These are phyloP conservation scores for Tympanuchus pallidicinctus DNA, from an alignment of 2,113 vertebrate genomes.

Conservation along the genomic window DNA sequence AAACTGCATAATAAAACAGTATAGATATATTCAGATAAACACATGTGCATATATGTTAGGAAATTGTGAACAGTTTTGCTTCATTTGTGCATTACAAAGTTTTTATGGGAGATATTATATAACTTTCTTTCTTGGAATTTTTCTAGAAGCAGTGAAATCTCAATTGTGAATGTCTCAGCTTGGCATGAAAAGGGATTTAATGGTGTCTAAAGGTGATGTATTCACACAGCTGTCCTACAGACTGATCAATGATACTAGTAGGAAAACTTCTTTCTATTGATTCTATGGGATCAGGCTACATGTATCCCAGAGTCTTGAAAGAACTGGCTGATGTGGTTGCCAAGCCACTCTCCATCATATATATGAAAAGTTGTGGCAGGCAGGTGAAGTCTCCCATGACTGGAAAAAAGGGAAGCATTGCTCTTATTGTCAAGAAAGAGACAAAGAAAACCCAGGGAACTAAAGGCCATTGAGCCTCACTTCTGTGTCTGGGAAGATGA, in stretches of 20 bases:
- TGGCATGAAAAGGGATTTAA: conserved; percentile 15
- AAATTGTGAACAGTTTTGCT: not conserved
- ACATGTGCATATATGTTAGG: not conserved
- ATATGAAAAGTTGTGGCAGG: not conserved
- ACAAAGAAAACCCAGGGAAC: not conserved
- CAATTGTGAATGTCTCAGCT: not conserved
- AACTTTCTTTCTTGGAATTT: not conserved
- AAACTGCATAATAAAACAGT: not conserved
- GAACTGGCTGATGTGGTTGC: not conserved
- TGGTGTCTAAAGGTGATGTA: not conserved
- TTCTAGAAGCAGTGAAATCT: not conserved
- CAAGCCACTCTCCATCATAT: not conserved
- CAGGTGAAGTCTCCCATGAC: not conserved
- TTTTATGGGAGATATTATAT: not conserved
- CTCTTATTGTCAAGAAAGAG: not conserved
- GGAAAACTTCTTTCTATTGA: not conserved
- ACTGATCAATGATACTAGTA: not conserved
- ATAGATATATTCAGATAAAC: not conserved
- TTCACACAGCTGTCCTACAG: not conserved
- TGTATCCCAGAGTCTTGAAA: too few relatives aligned
- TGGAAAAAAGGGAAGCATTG: not conserved
- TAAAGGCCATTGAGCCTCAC: not conserved
- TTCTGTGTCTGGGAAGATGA: too few relatives aligned
- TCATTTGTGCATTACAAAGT: not conserved
- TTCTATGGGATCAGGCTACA: not conserved